Conservation (phyloP, 2,888 invertebrate species). For the Tachystola acroxantha region DNA sequence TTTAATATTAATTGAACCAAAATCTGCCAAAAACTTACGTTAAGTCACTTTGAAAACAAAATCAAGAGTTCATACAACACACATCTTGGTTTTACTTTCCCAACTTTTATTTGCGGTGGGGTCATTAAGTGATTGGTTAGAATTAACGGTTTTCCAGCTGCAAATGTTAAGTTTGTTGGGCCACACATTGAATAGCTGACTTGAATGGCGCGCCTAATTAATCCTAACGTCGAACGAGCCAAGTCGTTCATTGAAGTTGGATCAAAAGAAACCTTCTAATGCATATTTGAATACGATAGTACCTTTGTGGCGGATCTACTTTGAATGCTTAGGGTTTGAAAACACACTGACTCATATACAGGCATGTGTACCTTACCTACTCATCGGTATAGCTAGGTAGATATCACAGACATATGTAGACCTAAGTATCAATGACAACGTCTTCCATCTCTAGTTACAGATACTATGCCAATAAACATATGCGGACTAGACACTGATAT, state of each 20-base stretch:
- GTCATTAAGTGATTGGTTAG: slow-evolving; percentile 11
- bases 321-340: slow-evolving; percentile 20
- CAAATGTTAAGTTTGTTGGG: slow-evolving; percentile 31
- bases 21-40: slow-evolving; percentile 8
- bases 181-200: slow-evolving; percentile 39
- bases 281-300: slow-evolving; percentile 59
- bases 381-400: too few species aligned
- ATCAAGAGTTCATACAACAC: slow-evolving; percentile 23
- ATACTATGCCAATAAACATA: too few species aligned
- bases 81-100: slow-evolving; percentile 17
- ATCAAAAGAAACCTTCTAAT: slow-evolving; percentile 71
- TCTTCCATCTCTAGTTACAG: too few species aligned
- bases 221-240: slow-evolving; percentile 52
- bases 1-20: slow-evolving; percentile 15
- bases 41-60: slow-evolving; percentile 16
- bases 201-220: slow-evolving; percentile 65
- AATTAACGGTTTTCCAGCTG: slow-evolving; percentile 16
- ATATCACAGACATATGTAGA: too few species aligned
- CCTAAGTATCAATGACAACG: too few species aligned
- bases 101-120: slow-evolving; percentile 14
- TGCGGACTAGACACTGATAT: too few species aligned
- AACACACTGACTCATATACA: slow-evolving; percentile 10
- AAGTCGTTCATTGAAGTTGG: slow-evolving; percentile 44
- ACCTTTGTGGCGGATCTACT: slow-evolving; percentile 15
- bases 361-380: too few species aligned